Evolutionary conservation across 2,797 vertebrate species (phyloP).

Genomic region (Eupleurogrammus muticus): DNA sequence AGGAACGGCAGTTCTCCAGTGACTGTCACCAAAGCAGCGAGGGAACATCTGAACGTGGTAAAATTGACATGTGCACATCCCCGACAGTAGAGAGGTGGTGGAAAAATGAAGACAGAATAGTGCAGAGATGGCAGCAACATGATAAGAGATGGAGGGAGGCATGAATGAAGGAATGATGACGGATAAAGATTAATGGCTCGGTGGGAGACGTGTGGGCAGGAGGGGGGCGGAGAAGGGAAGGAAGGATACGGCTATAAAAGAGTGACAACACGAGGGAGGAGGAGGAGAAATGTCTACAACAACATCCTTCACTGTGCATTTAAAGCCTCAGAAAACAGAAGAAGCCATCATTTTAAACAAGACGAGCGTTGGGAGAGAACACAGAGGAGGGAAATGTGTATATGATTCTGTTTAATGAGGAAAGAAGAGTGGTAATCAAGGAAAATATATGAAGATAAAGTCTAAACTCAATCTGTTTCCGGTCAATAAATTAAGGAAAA

Average conservation of each 20-base stretch:
- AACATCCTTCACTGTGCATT: slow-evolving; percentile 6
- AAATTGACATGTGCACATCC: slow-evolving; percentile 12
- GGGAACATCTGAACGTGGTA: slow-evolving; percentile 8
- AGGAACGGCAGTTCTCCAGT: neutral
- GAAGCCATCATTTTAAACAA: neutral
- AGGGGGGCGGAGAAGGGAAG: slow-evolving; percentile 4
- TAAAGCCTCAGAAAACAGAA: slow-evolving; percentile 8
- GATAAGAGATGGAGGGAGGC: slow-evolving; percentile 30
- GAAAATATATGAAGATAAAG: neutral
- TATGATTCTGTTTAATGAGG: neutral
- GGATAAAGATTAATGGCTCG: slow-evolving; percentile 61
- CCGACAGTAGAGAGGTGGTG: slow-evolving; percentile 6
- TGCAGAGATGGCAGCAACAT: slow-evolving; percentile 30
- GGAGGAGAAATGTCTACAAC: neutral
- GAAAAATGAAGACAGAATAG: slow-evolving; percentile 40
- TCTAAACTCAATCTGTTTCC: neutral
- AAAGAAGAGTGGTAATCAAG: neutral
- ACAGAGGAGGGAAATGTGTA: neutral
- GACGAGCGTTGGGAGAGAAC: neutral
- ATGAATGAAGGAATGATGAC: slow-evolving; percentile 48
- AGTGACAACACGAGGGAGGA: slow-evolving; percentile 3
- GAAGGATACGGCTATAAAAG: slow-evolving; percentile 25
- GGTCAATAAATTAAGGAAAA: neutral
- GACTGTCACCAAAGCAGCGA: slow-evolving; percentile 1
- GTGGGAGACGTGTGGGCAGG: slow-evolving; percentile 25